Base-by-base conservation (phyloP, 2,113 vertebrate species). In the Phoenicopterus ruber region DNA sequence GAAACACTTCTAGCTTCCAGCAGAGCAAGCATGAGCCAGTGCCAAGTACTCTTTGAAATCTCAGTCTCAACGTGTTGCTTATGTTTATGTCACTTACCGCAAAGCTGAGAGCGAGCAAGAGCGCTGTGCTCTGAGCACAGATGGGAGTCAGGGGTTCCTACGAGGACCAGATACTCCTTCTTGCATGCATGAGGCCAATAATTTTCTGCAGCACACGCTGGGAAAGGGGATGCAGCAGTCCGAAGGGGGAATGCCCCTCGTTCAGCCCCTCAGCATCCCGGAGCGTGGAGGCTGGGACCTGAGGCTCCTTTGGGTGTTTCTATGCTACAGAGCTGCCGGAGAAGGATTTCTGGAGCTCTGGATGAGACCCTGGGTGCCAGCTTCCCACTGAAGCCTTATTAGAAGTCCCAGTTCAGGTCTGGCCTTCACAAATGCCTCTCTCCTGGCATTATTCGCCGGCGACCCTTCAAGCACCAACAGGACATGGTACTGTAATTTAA, bases 111-210 rank as follows among this genome's bases (percentile, higher is more conserved):
- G 55, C 0, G 0, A 78, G 79, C 24, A 7, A n/a, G 74, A 78
- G 38, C 1, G 0, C 52, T 12, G 29, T 17, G 71, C 59, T 24
- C 55, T 0, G 2, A 61, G 55, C 38, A 28, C 52, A 38, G 81
- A 6, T 1, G 1, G 31, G 47, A 19, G 26, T 7, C 17, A 24
- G 61, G 29, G 26, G 5, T 2, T 78, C 59, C 67, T 40, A 2
- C 0, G 0, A 49, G 38, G 61, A 63, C 17, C 63, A 3, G 1
- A 44, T 18, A 29, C 26, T 29, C 18, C 29, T 72, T 13, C n/a
- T 34, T 59, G 52, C 20, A 3, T 1, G 11, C 2, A 0, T 4
- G n/a, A 36, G 25, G 54, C 16, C 38, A 55, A 6, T 14, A 18
- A 13, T 6, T 59, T 77, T 65, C 67, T 73, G 31, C 34, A 61